Evolutionary conservation across 2,113 vertebrate genomes (phyloP), one percentile per base, ranked within the genome.

Genomic region (Perca fluviatilis): DNA sequence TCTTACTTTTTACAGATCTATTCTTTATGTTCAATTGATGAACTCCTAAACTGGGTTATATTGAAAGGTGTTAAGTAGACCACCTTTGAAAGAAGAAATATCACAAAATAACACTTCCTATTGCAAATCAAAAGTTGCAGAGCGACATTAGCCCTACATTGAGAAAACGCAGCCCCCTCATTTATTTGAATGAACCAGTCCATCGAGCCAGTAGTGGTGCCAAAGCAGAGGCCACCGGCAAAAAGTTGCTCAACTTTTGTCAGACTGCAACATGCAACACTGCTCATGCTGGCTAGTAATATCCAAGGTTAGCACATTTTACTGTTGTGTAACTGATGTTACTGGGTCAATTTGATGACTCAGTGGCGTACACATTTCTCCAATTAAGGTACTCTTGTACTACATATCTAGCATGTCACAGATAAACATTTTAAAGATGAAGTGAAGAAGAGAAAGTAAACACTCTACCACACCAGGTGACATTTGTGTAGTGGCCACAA

Each of bases 1-100:
- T 30, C 21, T 79, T 2, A 33, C 25, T 51, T 46, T 66, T 81
- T n/a, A 61, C 67, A 13, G 43, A 68, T 68, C 25, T 6, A n/a
- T 23, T 75, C 13, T 67, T 72, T 25, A 27, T 6, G 36, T 62
- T 49, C 46, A 30, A 46, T 13, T 12, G n/a, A 27, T 30, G 63
- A 79, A 51, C 30, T 11, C 40, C 2, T 30, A 13, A 46, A 47
- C 40, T 56, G 19, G 16, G 9, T 15, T 16, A 18, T 8, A 62
- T 6, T 8, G 12, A 43, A 50, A 46, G 43, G 16, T 18, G 25
- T 78, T 43, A 25, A 19, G 63, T 25, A 70, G n/a, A 69, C 16
- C 53, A 57, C 57, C 13, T 50, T 30, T 25, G 15, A 47, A 50
- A 60, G 21, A 49, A 47, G 5, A 61, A 78, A 51, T 27, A 57